phyloP scores from a whole-genome alignment of 2,888 invertebrate genomes.

The Xestobium rufovillosum region DNA sequence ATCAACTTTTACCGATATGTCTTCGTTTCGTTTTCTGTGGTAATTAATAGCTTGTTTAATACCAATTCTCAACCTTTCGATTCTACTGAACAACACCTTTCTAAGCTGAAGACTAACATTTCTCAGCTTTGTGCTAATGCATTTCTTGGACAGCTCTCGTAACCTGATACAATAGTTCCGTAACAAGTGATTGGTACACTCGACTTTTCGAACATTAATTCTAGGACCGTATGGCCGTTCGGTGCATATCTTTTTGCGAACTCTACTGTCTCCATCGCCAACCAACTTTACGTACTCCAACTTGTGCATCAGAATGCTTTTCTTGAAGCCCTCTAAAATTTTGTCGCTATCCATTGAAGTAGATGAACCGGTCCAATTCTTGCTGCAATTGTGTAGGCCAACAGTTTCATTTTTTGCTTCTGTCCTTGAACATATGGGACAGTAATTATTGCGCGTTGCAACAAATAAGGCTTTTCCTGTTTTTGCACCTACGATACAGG shows the following conservation, averaged over 20 bases:
- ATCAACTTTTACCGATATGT: not conserved
- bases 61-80: conserved; percentile 3
- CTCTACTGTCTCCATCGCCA: not conserved
- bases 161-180: too few species aligned
- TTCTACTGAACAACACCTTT: too few species aligned
- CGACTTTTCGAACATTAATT: not conserved
- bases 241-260: not conserved
- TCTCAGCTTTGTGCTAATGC: too few species aligned
- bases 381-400: too few species aligned
- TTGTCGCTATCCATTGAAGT: too few species aligned
- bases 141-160: too few species aligned
- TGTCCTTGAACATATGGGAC: conserved; percentile 4
- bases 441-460: conserved; percentile 6
- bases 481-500: conserved; percentile 5
- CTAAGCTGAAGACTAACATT: too few species aligned
- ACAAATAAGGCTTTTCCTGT: conserved; percentile 9
- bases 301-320: not conserved
- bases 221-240: not conserved
- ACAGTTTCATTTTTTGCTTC: too few species aligned
- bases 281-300: not conserved
- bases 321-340: not conserved
- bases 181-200: not conserved
- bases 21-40: too few species aligned
- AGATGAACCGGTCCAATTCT: too few species aligned
- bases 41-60: not conserved